Percentiles rank a stretch among this genome's conserved stretches.
Evolutionary conservation across 2,888 invertebrate genomes (phyloP).

Genomic region (Thera obeliscata): DNA sequence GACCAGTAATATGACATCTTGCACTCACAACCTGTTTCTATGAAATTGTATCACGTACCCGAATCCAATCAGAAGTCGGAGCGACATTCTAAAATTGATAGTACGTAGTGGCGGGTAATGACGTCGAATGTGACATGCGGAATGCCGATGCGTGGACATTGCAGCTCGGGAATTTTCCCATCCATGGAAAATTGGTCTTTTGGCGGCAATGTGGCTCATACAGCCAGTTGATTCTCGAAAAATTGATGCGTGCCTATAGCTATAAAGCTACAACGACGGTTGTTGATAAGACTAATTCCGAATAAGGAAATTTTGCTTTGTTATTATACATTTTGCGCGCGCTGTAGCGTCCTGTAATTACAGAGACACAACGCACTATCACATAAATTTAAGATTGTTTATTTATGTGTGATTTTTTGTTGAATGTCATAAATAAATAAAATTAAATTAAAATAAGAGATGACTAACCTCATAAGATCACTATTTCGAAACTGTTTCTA

Average conservation of each 20-base stretch:
- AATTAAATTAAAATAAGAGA: too few species aligned
- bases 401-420: too few species aligned
- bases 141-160: constrained; percentile 24
- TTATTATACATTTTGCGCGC: too few species aligned
- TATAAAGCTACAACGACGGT: too few species aligned
- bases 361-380: too few species aligned
- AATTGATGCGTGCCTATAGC: neutral
- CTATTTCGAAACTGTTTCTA: too few species aligned
- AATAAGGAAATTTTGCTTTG: too few species aligned
- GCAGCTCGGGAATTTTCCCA: constrained; percentile 15
- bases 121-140: constrained; percentile 23
- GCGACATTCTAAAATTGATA: constrained; percentile 34
- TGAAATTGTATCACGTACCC: constrained; percentile 58
- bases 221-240: neutral
- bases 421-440: too few species aligned
- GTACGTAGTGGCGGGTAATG: constrained; percentile 23
- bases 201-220: neutral
- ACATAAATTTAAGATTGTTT: too few species aligned
- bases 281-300: too few species aligned
- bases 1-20: constrained; percentile 49
- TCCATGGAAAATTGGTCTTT: neutral
- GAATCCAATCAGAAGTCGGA: constrained; percentile 50
- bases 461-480: too few species aligned
- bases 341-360: too few species aligned
- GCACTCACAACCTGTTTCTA: constrained; percentile 42